These are phyloP conservation scores for Onthophagus taurus DNA, from an alignment of 1,140 invertebrate species.

Conservation along the genomic window DNA sequence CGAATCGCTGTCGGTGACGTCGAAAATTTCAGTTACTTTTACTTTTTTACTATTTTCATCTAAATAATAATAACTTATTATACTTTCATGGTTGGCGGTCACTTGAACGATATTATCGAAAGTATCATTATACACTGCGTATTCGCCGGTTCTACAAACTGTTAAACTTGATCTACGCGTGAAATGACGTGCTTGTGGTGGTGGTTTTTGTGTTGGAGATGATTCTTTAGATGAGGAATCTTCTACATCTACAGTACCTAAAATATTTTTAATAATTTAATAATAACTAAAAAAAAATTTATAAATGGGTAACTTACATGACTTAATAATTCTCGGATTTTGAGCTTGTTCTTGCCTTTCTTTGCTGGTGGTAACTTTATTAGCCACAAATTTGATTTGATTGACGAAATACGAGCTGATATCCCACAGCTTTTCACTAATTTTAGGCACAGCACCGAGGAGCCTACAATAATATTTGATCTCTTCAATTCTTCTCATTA, in stretches of 20 bases:
- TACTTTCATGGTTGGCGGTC: slow-evolving; percentile 72
- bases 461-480: too few relatives aligned
- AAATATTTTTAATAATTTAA: slow-evolving; percentile 14
- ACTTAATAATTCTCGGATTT: too few relatives aligned
- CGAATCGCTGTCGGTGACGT: slow-evolving; percentile 60
- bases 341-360: too few relatives aligned
- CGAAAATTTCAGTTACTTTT: slow-evolving; percentile 80
- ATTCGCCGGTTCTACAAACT: slow-evolving; percentile 41
- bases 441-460: too few relatives aligned
- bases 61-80: slow-evolving; percentile 85
- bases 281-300: neutral
- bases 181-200: too few relatives aligned
- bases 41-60: slow-evolving; percentile 74
- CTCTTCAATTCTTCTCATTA: too few relatives aligned
- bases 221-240: slow-evolving; percentile 24
- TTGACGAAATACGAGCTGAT: too few relatives aligned
- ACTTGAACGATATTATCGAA: slow-evolving; percentile 81
- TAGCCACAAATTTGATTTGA: too few relatives aligned
- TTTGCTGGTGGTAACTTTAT: too few relatives aligned
- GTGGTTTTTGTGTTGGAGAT: slow-evolving; percentile 26
- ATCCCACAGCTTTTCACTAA: too few relatives aligned
- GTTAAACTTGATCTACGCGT: slow-evolving; percentile 39
- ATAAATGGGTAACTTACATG: neutral
- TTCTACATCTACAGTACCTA: slow-evolving; percentile 36
- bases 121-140: slow-evolving; percentile 48